Percentiles rank a stretch among this genome's conserved stretches.
Evolutionary conservation across 2,888 invertebrate genomes (phyloP).

Genomic region (Mythimna albipuncta): DNA sequence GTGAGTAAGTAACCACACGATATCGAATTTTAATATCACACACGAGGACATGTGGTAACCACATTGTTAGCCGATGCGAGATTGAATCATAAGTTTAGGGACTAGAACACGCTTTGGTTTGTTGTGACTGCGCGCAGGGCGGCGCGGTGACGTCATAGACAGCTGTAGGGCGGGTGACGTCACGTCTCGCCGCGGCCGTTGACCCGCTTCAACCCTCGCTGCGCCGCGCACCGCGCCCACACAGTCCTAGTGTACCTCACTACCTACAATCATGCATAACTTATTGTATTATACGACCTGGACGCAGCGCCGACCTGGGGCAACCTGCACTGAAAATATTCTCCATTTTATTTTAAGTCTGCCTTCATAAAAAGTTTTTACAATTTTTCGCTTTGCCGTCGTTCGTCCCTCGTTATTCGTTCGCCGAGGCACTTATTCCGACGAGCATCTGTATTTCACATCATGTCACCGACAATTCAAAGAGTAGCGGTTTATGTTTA

Average conservation of each 20-base stretch:
- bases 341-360: conserved; percentile 55
- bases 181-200: conserved; percentile 84
- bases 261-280: conserved; percentile 84
- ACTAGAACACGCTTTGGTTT: conserved; percentile 80
- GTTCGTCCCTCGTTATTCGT: conserved; percentile 33
- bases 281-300: conserved; percentile 79
- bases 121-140: conserved; percentile 75
- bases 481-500: conserved; percentile 28
- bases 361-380: conserved; percentile 24
- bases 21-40: conserved; percentile 81
- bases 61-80: conserved; percentile 74
- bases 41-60: conserved; percentile 83
- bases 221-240: conserved; percentile 74
- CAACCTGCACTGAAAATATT: conserved; percentile 80
- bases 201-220: conserved; percentile 82
- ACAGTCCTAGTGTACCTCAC: conserved; percentile 55
- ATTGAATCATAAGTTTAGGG: conserved; percentile 79
- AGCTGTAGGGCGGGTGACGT: conserved; percentile 90
- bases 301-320: conserved; percentile 84
- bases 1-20: conserved; percentile 78
- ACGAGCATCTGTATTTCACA: conserved; percentile 34
- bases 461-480: conserved; percentile 39
- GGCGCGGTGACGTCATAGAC: conserved; percentile 86
- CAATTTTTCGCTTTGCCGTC: conserved; percentile 27
- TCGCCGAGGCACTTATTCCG: conserved; percentile 31